Evolutionary conservation across 2,888 invertebrate genomes (phyloP), one percentile per base, ranked within the genome.

Genomic region (Polymixis lichenea): DNA sequence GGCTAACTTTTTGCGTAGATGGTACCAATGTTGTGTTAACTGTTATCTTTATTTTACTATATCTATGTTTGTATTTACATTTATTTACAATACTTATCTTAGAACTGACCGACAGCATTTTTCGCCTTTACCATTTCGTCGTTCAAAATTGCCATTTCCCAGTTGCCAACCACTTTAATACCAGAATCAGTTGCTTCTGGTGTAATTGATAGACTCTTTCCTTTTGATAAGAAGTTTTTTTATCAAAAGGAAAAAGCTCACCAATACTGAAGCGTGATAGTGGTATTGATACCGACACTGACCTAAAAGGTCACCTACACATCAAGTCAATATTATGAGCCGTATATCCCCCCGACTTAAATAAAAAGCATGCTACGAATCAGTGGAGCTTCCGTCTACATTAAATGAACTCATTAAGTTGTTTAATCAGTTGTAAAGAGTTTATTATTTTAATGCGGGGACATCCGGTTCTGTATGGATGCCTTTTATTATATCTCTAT

Each of bases 341-440:
- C 28, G n/a, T 56, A 49, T 55, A 65, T 51, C 49, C 51, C 38
- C 32, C n/a, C 32, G 7, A 60, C 60, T 43, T 15, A 58, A 56
- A 70, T 56, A 32, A 71, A 80, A 70, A 62, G 32, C 64, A 22
- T 38, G 61, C 53, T n/a, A 53, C 66, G 66, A 56, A 49, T 82
- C 86, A 75, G 55, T 64, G 53, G 8, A 32, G 67, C 51, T 77
- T 61, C 66, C 76, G 72, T 51, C 43, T 58, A 70, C 53, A 9
- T 60, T 70, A 76, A 78, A 84, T 83, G 67, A 80, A 83, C 78
- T 87, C 89, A 92, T 94, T 91, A 91, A 80, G 78, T 64, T 92
- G 94, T 95, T 93, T 93, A 92, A 93, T 93, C 95, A 95, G 92
- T 91, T 93, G 94, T 91, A 82, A 90, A 90, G 84, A 84, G 85